These are phyloP conservation scores for Enteromius thamalakanensis DNA, from an alignment of 2,797 vertebrate genomes.

Conservation along the genomic window DNA sequence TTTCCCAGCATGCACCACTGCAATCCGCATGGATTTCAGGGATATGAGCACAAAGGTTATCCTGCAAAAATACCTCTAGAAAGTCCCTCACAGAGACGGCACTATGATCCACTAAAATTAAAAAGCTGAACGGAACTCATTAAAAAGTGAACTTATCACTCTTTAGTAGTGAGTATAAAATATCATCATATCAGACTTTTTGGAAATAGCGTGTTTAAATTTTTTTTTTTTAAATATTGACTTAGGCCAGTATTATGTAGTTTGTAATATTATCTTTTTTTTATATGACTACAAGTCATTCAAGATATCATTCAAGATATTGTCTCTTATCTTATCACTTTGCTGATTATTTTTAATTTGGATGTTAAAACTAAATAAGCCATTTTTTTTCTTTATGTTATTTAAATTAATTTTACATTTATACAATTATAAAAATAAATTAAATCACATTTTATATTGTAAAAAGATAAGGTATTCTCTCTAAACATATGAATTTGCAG, in stretches of 20 bases:
- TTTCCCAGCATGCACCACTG: slow-evolving; percentile 26
- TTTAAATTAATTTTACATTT: too few relatives aligned
- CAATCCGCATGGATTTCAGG: slow-evolving; percentile 34
- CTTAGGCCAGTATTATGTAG: neutral
- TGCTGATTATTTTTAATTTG: too few relatives aligned
- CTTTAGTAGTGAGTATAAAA: neutral
- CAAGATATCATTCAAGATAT: neutral
- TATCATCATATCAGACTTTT: neutral
- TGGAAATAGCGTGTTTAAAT: neutral
- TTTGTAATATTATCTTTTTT: neutral
- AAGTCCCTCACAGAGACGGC: slow-evolving; percentile 21
- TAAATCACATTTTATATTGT: too few relatives aligned
- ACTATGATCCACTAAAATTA: slow-evolving; percentile 46
- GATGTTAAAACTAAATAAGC: too few relatives aligned
- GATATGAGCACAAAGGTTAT: slow-evolving; percentile 53
- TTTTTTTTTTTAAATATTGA: neutral
- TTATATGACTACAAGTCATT: neutral
- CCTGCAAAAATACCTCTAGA: slow-evolving; percentile 41
- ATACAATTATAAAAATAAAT: too few relatives aligned
- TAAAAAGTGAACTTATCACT: slow-evolving; percentile 17
- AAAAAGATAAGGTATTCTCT: too few relatives aligned
- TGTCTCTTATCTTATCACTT: neutral
- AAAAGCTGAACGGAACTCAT: slow-evolving; percentile 39
- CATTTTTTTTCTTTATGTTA: neutral
- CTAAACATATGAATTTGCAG: too few relatives aligned